Evolutionary conservation across 2,888 invertebrate species (phyloP).

Genomic region (Xestobium rufovillosum): DNA sequence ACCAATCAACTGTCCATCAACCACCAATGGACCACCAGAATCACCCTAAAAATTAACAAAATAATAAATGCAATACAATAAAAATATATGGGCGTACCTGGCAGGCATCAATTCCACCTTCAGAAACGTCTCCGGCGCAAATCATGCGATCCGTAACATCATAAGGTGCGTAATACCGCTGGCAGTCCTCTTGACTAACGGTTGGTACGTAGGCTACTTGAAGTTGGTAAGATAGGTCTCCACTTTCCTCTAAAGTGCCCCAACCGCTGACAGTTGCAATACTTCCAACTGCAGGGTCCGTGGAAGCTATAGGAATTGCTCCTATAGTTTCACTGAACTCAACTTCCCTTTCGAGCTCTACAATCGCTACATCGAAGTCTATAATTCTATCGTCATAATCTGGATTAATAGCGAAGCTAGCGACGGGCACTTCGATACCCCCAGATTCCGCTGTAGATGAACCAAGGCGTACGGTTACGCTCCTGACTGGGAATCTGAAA

Average conservation of each 20-base stretch:
- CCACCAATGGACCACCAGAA: conserved; percentile 18
- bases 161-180: neutral
- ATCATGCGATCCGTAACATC: conserved; percentile 49
- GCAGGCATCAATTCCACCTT: conserved; percentile 49
- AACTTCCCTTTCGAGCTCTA: neutral
- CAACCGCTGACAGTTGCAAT: conserved; percentile 26
- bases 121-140: conserved; percentile 47
- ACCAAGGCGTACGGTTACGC: conserved; percentile 16
- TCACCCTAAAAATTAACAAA: conserved; percentile 14
- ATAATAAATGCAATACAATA: neutral
- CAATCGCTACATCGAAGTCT: conserved; percentile 11
- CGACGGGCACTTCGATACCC: conserved; percentile 14
- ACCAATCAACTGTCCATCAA: conserved; percentile 15
- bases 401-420: too few relatives aligned
- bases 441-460: conserved; percentile 13
- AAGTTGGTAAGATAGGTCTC: conserved; percentile 12
- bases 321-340: neutral
- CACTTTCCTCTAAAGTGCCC: conserved; percentile 23
- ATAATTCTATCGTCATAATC: neutral
- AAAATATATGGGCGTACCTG: conserved; percentile 37
- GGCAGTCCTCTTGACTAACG: conserved; percentile 20
- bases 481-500: conserved; percentile 6
- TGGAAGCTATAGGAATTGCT: neutral
- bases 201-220: conserved; percentile 20
- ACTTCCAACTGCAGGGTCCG: too few relatives aligned